Base-by-base conservation (phyloP, 2,888 invertebrate genomes). In the Conops quadrifasciatus region DNA sequence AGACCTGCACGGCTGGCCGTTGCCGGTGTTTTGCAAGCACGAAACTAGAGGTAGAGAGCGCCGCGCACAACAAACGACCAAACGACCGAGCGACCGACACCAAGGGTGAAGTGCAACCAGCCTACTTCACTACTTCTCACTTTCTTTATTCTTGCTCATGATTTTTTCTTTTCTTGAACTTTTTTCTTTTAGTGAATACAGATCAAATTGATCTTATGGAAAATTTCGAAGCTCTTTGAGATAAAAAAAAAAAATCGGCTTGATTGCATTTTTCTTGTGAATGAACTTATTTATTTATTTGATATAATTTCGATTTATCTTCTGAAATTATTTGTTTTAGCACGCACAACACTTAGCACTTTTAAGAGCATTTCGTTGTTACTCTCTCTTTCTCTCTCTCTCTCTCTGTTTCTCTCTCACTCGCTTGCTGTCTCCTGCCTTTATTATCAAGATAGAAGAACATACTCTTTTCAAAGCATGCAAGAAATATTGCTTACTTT, bases 401-500 rank as follows among this genome's bases (percentile, higher is more conserved):
- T 5, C 21, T 63, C 63, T 63, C 24, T 36, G 5, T 9, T 36
- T 36, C 36, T 36, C 36, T 36, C 9, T 36, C 36, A n/a, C 47
- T 59, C 9, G 15, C 21, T 63, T 43, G 36, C 24, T 36, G 5
- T 9, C 9, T 36, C 36, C 9, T 9, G 4, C 9, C 9, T 9
- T 36, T 36, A 36, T 4, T 4, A 36, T 36, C 9, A 36, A 36
- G 36, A 36, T 36, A 36, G n/a, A n/a, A n/a, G 21, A 56, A 56
- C 3, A 16, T 26, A 30, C 30, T 43, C 45, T 63, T 63, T 47
- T 65, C 13, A 67, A 49, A 43, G 60, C 28, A 69, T 47, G 51
- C 60, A 68, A 59, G 19, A 47, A 36, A 36, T 60, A 30, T 62
- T 68, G 36, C 16, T 58, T 67, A 45, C 66, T 73, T 67, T n/a